These are phyloP conservation scores for Acleris cristana DNA, from an alignment of 2,888 invertebrate species.

Conservation along the genomic window DNA sequence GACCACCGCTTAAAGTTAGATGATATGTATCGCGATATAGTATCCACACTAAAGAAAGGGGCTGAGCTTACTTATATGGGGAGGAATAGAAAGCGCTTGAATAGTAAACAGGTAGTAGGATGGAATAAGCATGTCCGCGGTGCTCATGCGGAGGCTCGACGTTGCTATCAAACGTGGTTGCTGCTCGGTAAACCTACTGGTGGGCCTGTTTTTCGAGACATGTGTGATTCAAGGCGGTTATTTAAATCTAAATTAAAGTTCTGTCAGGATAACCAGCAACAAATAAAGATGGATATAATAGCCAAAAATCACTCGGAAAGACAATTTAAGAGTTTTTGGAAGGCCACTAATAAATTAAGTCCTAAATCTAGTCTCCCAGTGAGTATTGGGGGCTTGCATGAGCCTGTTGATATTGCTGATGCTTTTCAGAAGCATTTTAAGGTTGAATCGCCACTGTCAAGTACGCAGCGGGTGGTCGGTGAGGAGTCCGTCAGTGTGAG, in stretches of 20 bases:
- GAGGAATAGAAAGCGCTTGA: not conserved
- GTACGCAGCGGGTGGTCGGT: not conserved
- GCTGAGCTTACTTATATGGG: not conserved
- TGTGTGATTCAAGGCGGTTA: slow-evolving; percentile 1
- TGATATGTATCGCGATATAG: not conserved
- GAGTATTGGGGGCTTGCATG: not conserved
- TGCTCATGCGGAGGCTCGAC: slow-evolving; percentile 1
- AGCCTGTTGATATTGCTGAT: not conserved
- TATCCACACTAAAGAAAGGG: not conserved
- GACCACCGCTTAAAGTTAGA: not conserved
- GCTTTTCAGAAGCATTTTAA: not conserved
- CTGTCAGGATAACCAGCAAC: not conserved
- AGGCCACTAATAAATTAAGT: not conserved
- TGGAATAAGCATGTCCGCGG: slow-evolving; percentile 1
- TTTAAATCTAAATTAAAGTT: slow-evolving; percentile 3
- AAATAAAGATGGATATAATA: not conserved
- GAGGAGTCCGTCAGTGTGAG: not conserved
- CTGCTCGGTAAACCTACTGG: not conserved
- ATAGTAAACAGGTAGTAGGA: not conserved
- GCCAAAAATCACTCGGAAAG: not conserved
- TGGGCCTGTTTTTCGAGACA: not conserved
- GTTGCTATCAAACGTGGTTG: not conserved
- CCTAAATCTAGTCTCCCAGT: not conserved
- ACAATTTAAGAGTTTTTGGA: not conserved
- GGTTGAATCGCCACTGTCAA: not conserved